phyloP scores from a whole-genome alignment of 2,113 vertebrate species.

The Origma solitaria region DNA sequence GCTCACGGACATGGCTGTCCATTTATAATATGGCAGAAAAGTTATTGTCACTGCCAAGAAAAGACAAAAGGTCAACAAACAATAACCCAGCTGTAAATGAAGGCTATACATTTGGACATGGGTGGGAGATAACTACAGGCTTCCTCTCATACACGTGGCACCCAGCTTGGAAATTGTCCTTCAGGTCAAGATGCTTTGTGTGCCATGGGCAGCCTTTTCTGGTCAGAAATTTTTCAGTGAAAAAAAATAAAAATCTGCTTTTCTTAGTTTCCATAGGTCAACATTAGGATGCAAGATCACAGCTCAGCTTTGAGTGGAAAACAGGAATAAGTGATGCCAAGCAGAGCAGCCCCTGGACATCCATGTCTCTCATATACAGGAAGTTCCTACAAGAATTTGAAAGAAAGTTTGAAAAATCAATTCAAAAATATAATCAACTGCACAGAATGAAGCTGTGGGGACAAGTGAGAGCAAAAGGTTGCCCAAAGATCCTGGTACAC shows the following conservation, averaged over 20 bases:
- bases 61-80: background rate
- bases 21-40: background rate
- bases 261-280: background rate
- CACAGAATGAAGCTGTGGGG: background rate
- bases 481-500: background rate
- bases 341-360: background rate
- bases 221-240: background rate
- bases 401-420: background rate
- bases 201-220: background rate
- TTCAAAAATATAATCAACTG: background rate
- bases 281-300: background rate
- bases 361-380: rapidly evolving
- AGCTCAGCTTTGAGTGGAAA: background rate
- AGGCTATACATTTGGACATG: background rate
- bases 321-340: background rate
- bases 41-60: background rate
- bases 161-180: background rate
- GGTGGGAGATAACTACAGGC: background rate
- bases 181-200: background rate
- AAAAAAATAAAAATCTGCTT: background rate
- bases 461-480: background rate
- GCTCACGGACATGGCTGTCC: background rate
- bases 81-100: background rate
- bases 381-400: background rate
- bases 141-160: background rate